phyloP scores from a whole-genome alignment of 2,113 vertebrate genomes.

The Martes martes region DNA sequence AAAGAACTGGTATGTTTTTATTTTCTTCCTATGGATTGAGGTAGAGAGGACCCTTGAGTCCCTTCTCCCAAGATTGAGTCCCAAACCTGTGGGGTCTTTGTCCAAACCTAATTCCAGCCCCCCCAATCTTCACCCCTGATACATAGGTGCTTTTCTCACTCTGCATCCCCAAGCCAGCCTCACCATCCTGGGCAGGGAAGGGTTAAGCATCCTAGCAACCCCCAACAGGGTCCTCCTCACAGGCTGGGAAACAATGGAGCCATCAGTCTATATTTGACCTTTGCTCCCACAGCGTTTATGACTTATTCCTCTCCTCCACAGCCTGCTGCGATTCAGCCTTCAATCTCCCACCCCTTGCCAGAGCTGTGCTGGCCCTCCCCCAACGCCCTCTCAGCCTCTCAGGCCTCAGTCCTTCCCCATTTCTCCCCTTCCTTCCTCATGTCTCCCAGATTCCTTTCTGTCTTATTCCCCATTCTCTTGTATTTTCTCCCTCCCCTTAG shows the following conservation, averaged over 20 bases:
- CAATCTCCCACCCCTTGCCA: constrained; percentile 76
- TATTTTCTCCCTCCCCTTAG: neutral
- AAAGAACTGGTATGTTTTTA: neutral
- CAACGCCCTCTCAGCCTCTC: neutral
- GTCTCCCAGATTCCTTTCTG: constrained; percentile 27
- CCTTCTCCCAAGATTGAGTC: neutral
- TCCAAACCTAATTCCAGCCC: neutral
- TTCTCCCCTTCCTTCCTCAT: constrained; percentile 32
- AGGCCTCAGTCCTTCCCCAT: neutral
- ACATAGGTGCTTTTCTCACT: neutral
- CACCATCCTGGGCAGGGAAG: constrained; percentile 73
- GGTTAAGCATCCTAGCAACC: constrained; percentile 77
- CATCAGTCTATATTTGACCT: constrained; percentile 86
- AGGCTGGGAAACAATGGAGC: constrained; percentile 82
- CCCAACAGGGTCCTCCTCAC: constrained; percentile 80
- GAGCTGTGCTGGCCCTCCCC: constrained; percentile 35
- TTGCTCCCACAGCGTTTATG: constrained; percentile 84
- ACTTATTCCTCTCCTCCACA: constrained; percentile 84
- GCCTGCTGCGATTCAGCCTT: constrained; percentile 80
- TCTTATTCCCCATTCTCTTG: neutral
- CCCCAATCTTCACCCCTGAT: neutral
- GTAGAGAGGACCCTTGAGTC: neutral
- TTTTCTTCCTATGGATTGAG: neutral
- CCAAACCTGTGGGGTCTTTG: neutral
- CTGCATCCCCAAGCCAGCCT: neutral